phyloP scores from a whole-genome alignment of 2,888 invertebrate species.

The Euproctis similis region DNA sequence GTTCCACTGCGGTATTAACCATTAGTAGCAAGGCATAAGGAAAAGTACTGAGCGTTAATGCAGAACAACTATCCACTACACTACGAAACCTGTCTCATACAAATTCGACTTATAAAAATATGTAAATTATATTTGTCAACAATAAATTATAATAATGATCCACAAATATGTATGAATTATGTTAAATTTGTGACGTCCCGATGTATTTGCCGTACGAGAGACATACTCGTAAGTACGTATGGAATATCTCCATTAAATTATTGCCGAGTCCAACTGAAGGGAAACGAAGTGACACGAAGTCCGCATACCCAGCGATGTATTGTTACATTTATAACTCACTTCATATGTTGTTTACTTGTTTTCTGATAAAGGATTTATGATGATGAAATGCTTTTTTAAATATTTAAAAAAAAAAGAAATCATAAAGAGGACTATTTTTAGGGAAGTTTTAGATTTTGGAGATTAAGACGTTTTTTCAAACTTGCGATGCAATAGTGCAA shows the following conservation, averaged over 20 bases:
- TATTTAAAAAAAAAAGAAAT: too few relatives aligned
- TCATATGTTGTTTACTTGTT: conserved; percentile 8
- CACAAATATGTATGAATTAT: conserved; percentile 9
- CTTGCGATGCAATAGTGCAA: too few relatives aligned
- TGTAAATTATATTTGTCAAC: conserved; percentile 5
- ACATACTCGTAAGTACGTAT: conserved; percentile 6
- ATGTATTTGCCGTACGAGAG: conserved; percentile 8
- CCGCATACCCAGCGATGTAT: conserved; percentile 9
- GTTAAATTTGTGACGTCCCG: conserved; percentile 7
- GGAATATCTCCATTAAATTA: conserved; percentile 6
- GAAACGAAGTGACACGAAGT: conserved; percentile 7
- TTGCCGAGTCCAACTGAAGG: conserved; percentile 8
- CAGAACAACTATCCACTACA: too few relatives aligned
- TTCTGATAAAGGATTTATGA: too few relatives aligned
- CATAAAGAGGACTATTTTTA: too few relatives aligned
- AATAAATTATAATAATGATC: conserved; percentile 7
- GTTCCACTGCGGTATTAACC: too few relatives aligned
- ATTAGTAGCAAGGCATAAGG: too few relatives aligned
- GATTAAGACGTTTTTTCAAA: too few relatives aligned
- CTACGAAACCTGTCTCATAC: not conserved
- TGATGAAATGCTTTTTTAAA: too few relatives aligned
- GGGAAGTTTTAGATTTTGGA: too few relatives aligned
- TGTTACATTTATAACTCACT: conserved; percentile 6
- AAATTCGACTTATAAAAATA: too few relatives aligned
- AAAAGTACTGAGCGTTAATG: too few relatives aligned